Evolutionary conservation across 2,888 invertebrate genomes (phyloP).

Genomic region (Drosophila stalkeri): DNA sequence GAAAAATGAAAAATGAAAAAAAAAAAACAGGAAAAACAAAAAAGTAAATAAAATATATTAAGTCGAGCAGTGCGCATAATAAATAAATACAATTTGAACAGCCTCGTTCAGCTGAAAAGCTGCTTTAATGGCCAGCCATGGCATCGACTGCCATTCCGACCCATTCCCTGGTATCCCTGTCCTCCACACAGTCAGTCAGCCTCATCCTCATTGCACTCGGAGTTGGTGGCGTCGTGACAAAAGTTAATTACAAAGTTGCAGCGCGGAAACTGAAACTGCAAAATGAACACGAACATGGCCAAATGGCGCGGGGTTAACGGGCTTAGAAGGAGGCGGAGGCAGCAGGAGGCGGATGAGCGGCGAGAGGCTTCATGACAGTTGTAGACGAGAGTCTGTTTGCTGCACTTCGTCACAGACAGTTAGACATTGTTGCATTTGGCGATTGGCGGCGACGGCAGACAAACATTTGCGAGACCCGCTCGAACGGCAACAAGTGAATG

Average conservation of each 20-base stretch:
- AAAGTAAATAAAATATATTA: conserved; percentile 40
- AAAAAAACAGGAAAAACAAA: conserved; percentile 8
- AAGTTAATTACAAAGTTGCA: conserved; percentile 83
- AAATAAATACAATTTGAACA: conserved; percentile 48
- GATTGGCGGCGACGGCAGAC: conserved; percentile 38
- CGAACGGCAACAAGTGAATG: conserved; percentile 56
- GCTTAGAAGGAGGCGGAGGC: background rate
- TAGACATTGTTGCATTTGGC: conserved; percentile 60
- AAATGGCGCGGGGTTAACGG: conserved; percentile 24
- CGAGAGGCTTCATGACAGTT: conserved; percentile 38
- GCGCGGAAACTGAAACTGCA: conserved; percentile 65
- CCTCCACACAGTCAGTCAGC: background rate
- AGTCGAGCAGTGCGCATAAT: conserved; percentile 21
- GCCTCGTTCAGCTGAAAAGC: conserved; percentile 14
- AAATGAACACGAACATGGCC: conserved; percentile 67
- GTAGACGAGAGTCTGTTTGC: conserved; percentile 30
- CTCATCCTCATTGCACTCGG: conserved; percentile 5
- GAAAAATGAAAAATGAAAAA: background rate
- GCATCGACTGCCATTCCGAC: conserved; percentile 22
- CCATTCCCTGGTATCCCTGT: conserved; percentile 8
- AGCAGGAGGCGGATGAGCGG: background rate
- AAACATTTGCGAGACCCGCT: conserved; percentile 43
- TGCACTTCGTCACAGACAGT: conserved; percentile 56
- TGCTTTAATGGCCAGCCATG: conserved; percentile 42
- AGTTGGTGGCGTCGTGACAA: conserved; percentile 76